Base-by-base conservation (phyloP, 2,797 vertebrate species). In the Chiloscyllium punctatum region DNA sequence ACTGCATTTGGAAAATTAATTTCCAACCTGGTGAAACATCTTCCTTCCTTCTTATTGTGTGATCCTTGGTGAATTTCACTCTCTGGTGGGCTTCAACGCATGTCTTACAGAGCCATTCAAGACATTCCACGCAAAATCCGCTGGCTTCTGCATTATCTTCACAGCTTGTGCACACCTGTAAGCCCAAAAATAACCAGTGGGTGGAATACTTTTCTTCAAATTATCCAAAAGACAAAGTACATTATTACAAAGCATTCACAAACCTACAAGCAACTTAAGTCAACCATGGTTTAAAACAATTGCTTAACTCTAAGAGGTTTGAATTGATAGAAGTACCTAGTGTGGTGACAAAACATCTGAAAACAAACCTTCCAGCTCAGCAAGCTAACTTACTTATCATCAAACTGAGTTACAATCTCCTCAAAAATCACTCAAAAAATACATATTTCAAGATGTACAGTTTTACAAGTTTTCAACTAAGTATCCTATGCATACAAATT, bases 61-160 rank as follows among this genome's bases (percentile, higher is more conserved):
- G 99, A 96, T 99, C 99, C 97, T 99, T 99, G 96, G 99, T 99
- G 95, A 99, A 99, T 96, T 99, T 99, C 37, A 99, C 99, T 97
- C 99, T 97, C 96, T 99, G 99, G 97, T 99, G 99, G 94, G 99
- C 99, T 97, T 99, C 99, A 96, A 99, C 99, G 96, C 99, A 99
- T 1, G 99, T 99, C 97, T 99, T 99, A 96, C 99, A 99, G 9
- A 99, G 97, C 99, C 99, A 99, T 96, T 99, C 99, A 37, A 98
- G 98, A 96, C 99, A 99, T 96, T 99, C 99, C 94, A 98, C 98
- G 96, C 99, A 99, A 97, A 99, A 99, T 1, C 99, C 99, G 96
- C 99, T 99, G 69, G 99, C 99, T 91, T 98, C 98, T 42, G 99
- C 98, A 0, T 99, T 98, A 97, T 99, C 99, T 97, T 99, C 99